Evolutionary conservation across 2,113 vertebrate genomes (phyloP).

Genomic region (Ceyx cyanopectus): DNA sequence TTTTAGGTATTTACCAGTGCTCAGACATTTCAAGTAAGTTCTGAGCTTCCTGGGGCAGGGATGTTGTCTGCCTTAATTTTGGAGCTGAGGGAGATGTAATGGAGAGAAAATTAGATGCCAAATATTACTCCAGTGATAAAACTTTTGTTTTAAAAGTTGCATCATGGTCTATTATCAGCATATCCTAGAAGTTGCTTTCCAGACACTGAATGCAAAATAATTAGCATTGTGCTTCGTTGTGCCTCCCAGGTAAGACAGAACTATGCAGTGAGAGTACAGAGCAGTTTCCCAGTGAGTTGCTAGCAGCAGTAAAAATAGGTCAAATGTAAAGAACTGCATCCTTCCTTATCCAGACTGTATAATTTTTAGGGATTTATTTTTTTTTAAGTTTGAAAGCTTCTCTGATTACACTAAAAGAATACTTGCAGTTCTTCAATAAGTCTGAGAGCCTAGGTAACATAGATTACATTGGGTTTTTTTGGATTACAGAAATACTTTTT

Average conservation of each 20-base stretch:
- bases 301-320: neutral
- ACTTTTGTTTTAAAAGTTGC: neutral
- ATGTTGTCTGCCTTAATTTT: neutral
- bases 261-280: neutral
- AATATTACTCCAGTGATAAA: neutral
- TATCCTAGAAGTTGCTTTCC: neutral
- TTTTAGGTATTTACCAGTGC: neutral
- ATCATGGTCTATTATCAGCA: neutral
- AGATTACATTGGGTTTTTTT: neutral
- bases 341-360: neutral
- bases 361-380: neutral
- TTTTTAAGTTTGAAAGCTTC: neutral
- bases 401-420: neutral
- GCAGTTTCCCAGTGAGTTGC: neutral
- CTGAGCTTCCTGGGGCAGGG: neutral
- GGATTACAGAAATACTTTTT: neutral
- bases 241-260: neutral
- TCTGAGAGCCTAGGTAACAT: neutral
- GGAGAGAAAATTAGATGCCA: neutral
- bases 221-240: neutral
- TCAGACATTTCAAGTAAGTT: neutral
- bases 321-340: neutral
- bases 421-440: neutral
- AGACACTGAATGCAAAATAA: neutral
- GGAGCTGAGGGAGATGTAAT: neutral